A percentile compares a stretch with the other conserved stretches of the same genome.
These are phyloP conservation scores for Sylvilagus floridanus DNA, from an alignment of 2,797 vertebrate species.

Conservation along the genomic window DNA sequence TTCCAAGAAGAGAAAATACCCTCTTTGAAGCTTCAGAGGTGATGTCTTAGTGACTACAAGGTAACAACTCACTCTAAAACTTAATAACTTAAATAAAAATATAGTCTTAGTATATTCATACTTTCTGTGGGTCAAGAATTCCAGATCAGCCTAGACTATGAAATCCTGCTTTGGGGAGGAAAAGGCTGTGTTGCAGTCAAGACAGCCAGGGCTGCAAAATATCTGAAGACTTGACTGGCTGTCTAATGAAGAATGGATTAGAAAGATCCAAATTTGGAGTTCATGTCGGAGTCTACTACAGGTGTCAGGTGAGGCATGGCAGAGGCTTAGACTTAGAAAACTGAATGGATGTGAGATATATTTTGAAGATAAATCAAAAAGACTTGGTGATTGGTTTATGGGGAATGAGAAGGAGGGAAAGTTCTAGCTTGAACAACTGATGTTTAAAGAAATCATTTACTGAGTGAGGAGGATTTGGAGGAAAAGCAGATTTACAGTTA, in stretches of 20 bases:
- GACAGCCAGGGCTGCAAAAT: neutral
- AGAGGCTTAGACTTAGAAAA: neutral
- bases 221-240: neutral
- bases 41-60: neutral
- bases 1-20: neutral
- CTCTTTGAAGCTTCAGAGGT: neutral
- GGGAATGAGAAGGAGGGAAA: neutral
- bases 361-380: slow-evolving; percentile 6
- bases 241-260: neutral
- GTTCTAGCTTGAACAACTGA: neutral
- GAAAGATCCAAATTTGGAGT: neutral
- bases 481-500: neutral
- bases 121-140: neutral
- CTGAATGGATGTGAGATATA: neutral
- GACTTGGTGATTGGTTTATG: neutral
- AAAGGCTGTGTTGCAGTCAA: neutral
- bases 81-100: slow-evolving; percentile 34
- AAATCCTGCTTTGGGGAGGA: neutral
- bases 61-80: slow-evolving; percentile 38
- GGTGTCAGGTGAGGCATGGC: neutral
- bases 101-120: neutral
- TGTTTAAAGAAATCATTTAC: neutral
- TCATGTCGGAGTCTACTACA: neutral
- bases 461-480: neutral
- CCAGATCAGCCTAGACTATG: neutral